Evolutionary conservation across 2,113 vertebrate species (phyloP).

Genomic region (Pachycephala philippinensis): DNA sequence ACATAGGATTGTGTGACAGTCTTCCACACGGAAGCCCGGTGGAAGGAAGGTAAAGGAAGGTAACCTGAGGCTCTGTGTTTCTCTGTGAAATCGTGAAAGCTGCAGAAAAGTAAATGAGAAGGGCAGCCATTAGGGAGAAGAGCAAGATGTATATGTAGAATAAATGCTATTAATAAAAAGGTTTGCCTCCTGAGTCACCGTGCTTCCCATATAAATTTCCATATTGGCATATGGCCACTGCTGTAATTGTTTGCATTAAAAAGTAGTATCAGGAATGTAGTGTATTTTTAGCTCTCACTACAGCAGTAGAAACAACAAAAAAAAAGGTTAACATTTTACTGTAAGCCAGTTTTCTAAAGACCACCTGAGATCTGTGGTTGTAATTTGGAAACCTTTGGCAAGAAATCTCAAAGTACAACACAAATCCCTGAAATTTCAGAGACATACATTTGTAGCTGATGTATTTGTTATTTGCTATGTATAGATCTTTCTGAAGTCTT

Average conservation of each 20-base stretch:
- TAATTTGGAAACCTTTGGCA: not conserved
- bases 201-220: not conserved
- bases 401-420: not conserved
- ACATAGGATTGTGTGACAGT: not conserved
- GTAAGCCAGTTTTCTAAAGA: not conserved
- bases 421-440: not conserved
- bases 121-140: not conserved
- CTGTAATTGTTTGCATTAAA: not conserved
- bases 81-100: not conserved
- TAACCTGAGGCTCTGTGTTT: not conserved
- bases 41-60: not conserved
- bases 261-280: not conserved
- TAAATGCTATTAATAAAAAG: constrained; percentile 14
- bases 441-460: not conserved
- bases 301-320: not conserved
- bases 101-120: not conserved
- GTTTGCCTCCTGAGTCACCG: not conserved
- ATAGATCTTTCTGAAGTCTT: not conserved
- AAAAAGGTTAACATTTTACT: not conserved
- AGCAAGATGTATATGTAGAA: constrained; percentile 4
- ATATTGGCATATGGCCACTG: not conserved
- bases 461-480: not conserved
- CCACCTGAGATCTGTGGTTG: not conserved
- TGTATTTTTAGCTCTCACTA: not conserved
- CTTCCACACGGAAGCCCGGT: rapidly evolving